Evolutionary conservation across 37 sponge, comb jelly and placozoan genomes (phyloP), one percentile per base, ranked within the genome.

Genomic region (Aphrocallistes beatrix): DNA sequence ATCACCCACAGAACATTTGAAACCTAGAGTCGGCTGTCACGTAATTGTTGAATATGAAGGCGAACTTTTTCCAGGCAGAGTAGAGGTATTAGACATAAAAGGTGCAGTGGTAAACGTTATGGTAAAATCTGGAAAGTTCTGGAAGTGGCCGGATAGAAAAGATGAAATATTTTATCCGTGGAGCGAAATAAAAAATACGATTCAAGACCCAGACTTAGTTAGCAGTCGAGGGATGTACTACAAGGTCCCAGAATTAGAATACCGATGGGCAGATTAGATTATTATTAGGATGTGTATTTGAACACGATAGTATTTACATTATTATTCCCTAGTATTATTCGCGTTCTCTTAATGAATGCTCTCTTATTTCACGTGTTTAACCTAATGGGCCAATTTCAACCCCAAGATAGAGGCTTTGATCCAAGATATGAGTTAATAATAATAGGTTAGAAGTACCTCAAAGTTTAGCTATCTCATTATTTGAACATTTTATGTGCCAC

Each of bases 91-190:
- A 13, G 45, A 39, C 42, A 30, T 38, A 0, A 51, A 39, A 82
- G 86, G 85, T 39, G 32, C 39, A 38, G 89, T 82, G 38, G 85
- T 88, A 8, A 85, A 45, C 82, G 89, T 85, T 8, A 85, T 85
- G 86, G 82, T 85, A 37, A 45, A 42, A 50, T 85, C 38, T 85
- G 86, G 86, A 0, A 89, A 86, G 28, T 10, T 25, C 47, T 86
- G 89, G 89, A 85, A 82, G 40, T 86, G 86, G 86, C 86, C 86
- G 37, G 86, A 38, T 28, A 50, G 1, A 13, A 28, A 37, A 82
- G 85, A 89, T 34, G 86, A 86, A 39, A 82, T 86, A 32, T 50
- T 83, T 38, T 89, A 89, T 51, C 47, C 39, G 38, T 60, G 34
- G 75, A 60, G 75, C 75, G 75, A 60, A 60, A 60, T 60, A 60